phyloP scores from a whole-genome alignment of 2,113 vertebrate genomes.

The Lates calcarifer region DNA sequence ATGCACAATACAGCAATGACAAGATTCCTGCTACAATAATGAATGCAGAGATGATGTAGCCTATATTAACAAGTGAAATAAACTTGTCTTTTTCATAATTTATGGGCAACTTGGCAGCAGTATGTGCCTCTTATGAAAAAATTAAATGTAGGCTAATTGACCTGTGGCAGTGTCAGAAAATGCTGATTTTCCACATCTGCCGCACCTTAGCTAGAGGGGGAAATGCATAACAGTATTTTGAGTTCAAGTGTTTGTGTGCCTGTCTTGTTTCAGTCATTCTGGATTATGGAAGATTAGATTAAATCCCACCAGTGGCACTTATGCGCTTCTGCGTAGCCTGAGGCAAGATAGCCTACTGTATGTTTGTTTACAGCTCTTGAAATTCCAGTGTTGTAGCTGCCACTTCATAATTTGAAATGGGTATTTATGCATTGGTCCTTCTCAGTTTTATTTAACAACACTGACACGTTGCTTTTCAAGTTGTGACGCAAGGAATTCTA shows the following conservation, averaged over 20 bases:
- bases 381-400: constrained; percentile 4
- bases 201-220: neutral
- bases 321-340: constrained; percentile 31
- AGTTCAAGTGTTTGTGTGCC: constrained; percentile 53
- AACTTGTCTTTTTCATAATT: neutral
- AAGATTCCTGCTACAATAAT: constrained; percentile 26
- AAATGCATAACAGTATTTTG: constrained; percentile 4
- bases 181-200: constrained; percentile 43
- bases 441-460: neutral
- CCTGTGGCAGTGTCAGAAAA: constrained; percentile 5
- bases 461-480: neutral
- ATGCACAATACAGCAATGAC: constrained; percentile 19
- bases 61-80: constrained; percentile 3
- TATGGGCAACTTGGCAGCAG: neutral
- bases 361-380: constrained; percentile 7
- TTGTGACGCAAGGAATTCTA: neutral
- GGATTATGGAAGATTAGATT: constrained; percentile 83
- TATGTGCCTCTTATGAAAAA: constrained; percentile 1
- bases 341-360: constrained; percentile 23
- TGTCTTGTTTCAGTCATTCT: constrained; percentile 65
- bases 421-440: neutral
- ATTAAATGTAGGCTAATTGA: constrained; percentile 1
- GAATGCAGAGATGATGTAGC: neutral
- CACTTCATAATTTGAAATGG: neutral
- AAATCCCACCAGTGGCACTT: constrained; percentile 73